A percentile compares a stretch with the other conserved stretches of the same genome.
phyloP scores from a whole-genome alignment of 2,888 invertebrate genomes.

The Lasius platythorax region DNA sequence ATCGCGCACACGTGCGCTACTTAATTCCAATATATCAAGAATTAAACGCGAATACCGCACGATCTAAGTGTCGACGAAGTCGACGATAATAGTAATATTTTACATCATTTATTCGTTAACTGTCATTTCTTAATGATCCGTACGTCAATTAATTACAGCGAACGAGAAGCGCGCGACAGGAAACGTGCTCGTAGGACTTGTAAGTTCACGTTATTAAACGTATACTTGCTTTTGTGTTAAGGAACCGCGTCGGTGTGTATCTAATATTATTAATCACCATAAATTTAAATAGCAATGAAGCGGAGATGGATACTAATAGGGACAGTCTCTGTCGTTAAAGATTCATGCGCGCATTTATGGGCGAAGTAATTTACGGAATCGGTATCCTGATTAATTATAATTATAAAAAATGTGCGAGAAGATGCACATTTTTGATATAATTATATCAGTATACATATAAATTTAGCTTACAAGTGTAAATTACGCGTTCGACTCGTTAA shows the following conservation, averaged over 20 bases:
- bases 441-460: neutral
- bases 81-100: neutral
- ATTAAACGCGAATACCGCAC: neutral
- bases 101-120: neutral
- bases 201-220: conserved; percentile 1
- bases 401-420: too few relatives aligned
- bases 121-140: neutral
- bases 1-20: neutral
- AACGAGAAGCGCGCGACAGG: too few relatives aligned
- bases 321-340: conserved; percentile 2
- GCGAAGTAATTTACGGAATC: conserved; percentile 14
- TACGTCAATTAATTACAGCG: conserved; percentile 21
- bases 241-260: neutral
- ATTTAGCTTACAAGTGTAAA: neutral
- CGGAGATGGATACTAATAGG: neutral
- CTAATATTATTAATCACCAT: conserved; percentile 37
- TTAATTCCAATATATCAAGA: conserved; percentile 4
- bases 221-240: neutral
- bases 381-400: neutral
- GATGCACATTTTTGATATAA: conserved; percentile 9
- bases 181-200: conserved; percentile 7
- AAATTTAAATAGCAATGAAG: conserved; percentile 29
- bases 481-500: neutral
- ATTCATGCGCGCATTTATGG: neutral
- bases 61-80: neutral